These are phyloP conservation scores for Ormyrus thymus DNA, from an alignment of 2,888 invertebrate genomes.

Conservation along the genomic window DNA sequence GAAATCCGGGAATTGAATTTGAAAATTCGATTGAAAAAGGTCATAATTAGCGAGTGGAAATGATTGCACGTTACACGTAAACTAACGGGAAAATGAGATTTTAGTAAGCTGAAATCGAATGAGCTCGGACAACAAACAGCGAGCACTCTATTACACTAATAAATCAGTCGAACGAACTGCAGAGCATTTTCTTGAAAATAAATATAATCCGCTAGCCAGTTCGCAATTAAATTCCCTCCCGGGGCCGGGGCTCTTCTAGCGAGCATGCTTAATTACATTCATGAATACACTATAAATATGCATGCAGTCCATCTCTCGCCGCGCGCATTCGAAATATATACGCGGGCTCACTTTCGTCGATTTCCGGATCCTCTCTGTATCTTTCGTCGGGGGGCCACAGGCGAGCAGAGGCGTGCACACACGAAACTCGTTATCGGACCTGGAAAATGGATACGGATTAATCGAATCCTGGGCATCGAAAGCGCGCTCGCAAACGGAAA, in stretches of 20 bases:
- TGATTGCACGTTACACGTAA: too few relatives aligned
- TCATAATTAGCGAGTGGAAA: too few relatives aligned
- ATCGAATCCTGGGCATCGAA: constrained; percentile 46
- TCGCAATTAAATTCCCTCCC: constrained; percentile 32
- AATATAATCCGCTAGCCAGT: background rate
- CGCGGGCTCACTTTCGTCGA: constrained; percentile 35
- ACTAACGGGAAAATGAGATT: too few relatives aligned
- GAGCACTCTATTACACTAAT: too few relatives aligned
- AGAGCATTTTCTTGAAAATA: constrained; percentile 18
- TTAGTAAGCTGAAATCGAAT: too few relatives aligned
- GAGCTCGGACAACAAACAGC: too few relatives aligned
- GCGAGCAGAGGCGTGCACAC: background rate
- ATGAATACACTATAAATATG: constrained; percentile 52
- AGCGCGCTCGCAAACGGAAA: constrained; percentile 35
- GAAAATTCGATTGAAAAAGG: too few relatives aligned
- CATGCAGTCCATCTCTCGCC: constrained; percentile 35
- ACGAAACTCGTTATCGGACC: constrained; percentile 46
- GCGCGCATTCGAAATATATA: background rate
- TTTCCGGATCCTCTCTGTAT: constrained; percentile 29
- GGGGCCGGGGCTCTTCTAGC: background rate
- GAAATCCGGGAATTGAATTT: too few relatives aligned
- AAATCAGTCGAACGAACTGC: too few relatives aligned
- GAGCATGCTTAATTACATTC: constrained; percentile 49
- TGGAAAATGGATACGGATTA: constrained; percentile 45
- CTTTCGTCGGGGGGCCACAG: background rate